Evolutionary conservation across 2,888 invertebrate species (phyloP), one percentile per base, ranked within the genome.

Genomic region (Drosophila mimica): DNA sequence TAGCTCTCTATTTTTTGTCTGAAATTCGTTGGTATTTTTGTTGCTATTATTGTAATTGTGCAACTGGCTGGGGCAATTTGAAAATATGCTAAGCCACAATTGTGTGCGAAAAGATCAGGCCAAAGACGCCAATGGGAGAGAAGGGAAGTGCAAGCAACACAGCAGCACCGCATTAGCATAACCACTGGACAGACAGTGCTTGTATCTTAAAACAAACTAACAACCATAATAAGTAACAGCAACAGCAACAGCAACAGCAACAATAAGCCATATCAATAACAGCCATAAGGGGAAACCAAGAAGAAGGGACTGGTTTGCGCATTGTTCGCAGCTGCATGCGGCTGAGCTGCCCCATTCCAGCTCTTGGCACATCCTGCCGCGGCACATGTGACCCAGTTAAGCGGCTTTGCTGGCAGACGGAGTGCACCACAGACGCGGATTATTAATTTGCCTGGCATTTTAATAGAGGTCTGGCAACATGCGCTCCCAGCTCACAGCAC

Each of bases 331-430:
- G 76, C 67, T 68, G 71, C 81, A 70, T 74, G 81, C 68, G 33
- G 70, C 34, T 57, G 53, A 36, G 57, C 28, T 46, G 17, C 13
- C 2, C 46, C n/a, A 46, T 38, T 65, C 33, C 53, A 66, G 51
- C 56, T 52, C 52, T 36, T 66, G 76, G 66, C 64, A 65, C 64
- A 59, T 57, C 51, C 67, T 54, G 67, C 56, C 75, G 49, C 60
- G 53, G 61, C 90, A 73, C 61, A 89, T 86, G 86, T 86, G 86
- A 87, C 89, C 91, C 82, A 90, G 76, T 86, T 87, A 76, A 83
- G 58, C 68, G 78, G 70, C 75, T 71, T 83, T 77, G 46, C 61
- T 59, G 71, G 33, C 59, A 57, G 60, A 58, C 64, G 46, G 65
- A 53, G 58, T 70, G 48, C 67, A 62, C 49, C 48, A 30, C 34